phyloP scores from a whole-genome alignment of 1,140 invertebrate species.

The Parapsyche elsis region DNA sequence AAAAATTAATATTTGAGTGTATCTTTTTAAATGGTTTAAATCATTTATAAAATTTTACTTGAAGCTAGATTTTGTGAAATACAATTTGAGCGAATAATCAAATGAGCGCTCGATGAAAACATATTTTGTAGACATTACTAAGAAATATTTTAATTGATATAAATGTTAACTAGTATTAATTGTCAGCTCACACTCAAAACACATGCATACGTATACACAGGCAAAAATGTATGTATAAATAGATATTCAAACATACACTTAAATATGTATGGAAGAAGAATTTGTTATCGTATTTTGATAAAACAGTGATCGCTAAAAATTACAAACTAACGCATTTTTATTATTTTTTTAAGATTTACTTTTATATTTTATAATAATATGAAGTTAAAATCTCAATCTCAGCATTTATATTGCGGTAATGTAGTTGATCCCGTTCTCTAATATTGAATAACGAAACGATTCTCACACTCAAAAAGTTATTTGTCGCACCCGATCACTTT shows the following conservation, averaged over 20 bases:
- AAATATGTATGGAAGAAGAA: constrained; percentile 23
- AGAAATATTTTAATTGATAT: too few species aligned
- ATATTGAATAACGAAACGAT: not conserved
- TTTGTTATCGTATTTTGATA: not conserved
- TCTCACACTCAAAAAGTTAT: not conserved
- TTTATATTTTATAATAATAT: too few species aligned
- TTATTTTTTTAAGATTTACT: too few species aligned
- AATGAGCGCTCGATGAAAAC: too few species aligned
- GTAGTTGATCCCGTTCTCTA: constrained; percentile 20
- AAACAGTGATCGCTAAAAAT: constrained; percentile 11
- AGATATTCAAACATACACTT: constrained; percentile 4
- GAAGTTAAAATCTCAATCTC: not conserved
- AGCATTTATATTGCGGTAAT: constrained; percentile 3
- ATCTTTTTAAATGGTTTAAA: too few species aligned
- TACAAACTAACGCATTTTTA: not conserved
- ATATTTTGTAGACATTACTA: too few species aligned
- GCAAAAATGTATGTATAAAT: not conserved
- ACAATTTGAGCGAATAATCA: too few species aligned
- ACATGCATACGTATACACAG: not conserved
- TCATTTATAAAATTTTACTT: too few species aligned
- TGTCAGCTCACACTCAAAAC: not conserved
- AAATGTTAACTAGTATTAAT: too few species aligned
- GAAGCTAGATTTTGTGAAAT: too few species aligned
- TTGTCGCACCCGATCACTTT: constrained; percentile 5
- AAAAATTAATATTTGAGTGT: too few species aligned